Conservation (phyloP, 2,113 vertebrate species). For the Boulengeromyrus knoepffleri region DNA sequence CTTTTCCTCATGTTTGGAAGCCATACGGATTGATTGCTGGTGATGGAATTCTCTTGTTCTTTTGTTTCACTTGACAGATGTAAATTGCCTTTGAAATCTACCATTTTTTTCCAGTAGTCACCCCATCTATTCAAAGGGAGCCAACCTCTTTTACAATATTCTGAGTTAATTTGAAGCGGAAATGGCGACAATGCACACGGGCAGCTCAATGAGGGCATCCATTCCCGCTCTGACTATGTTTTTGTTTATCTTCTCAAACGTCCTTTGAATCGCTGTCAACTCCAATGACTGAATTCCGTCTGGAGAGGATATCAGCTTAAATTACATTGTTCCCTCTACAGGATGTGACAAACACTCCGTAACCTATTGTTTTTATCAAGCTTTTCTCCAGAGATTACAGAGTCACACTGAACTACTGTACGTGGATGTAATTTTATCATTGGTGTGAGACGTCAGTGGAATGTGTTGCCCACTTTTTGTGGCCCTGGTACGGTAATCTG, state of each 20-base stretch:
- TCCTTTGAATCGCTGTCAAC: background rate
- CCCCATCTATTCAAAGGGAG: background rate
- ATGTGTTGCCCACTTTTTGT: background rate
- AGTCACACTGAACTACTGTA: background rate
- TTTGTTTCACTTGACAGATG: background rate
- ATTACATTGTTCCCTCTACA: constrained; percentile 17
- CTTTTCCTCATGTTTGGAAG: background rate
- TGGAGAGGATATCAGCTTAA: background rate
- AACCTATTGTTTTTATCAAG: background rate
- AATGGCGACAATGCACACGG: background rate
- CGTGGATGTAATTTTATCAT: background rate
- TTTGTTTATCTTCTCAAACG: constrained; percentile 1
- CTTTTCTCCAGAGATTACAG: constrained; percentile 1
- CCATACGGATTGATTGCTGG: background rate
- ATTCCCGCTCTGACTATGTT: background rate
- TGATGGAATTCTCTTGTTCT: background rate
- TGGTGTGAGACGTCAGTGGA: background rate
- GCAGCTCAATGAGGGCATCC: background rate
- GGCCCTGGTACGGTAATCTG: constrained; percentile 27
- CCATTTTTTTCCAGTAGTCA: background rate
- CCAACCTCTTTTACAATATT: background rate
- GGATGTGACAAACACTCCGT: constrained; percentile 9
- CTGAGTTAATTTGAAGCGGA: background rate
- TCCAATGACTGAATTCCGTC: background rate
- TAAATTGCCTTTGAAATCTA: constrained; percentile 8